Evolutionary conservation across 2,113 vertebrate species (phyloP), one percentile per base, ranked within the genome.

Genomic region (Thamnaconus septentrionalis): DNA sequence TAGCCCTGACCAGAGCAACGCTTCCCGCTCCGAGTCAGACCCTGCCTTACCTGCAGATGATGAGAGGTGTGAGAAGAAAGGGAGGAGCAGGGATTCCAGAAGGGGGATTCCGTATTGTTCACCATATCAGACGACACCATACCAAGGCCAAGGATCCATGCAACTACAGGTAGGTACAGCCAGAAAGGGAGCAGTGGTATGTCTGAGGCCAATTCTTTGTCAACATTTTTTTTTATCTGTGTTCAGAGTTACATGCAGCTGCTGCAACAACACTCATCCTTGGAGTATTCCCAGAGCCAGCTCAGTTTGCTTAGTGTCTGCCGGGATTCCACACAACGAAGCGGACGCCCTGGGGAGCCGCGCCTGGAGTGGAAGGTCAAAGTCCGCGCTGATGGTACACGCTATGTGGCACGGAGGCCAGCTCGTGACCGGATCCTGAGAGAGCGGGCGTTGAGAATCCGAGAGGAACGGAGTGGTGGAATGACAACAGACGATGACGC

Each of bases 311-410:
- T 96, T 69, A 95, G 94, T 61, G 76, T 95, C 18, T 94, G 94
- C 87, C 90, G 92, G 78, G 93, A 96, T 63, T 84, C 93, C 0
- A 91, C 87, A 64, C 93, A 90, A 56, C 80, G 64, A 3, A 72
- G 4, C 4, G 83, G 80, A 73, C 84, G 86, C 65, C 81, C 92
- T 6, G 79, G 83, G 0, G 95, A 96, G 77, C 93, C 95, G 56
- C 94, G 93, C 75, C 93, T 96, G 66, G 96, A 98, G 65, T 98
- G 96, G 96, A 98, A 97, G 83, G 96, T 97, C 70, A 98, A 98
- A 86, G 92, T 98, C n/a, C 87, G 97, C 5, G 95, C 95, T 0
- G 96, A 98, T 1, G 96, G 96, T 53, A 95, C 95, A 0, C 91
- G 94, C 39, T 98, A 97, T 49, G 95, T 96, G 53, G 96, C 97